Conservation (phyloP, 1,140 invertebrate species). For the Neodiprion virginianus region DNA sequence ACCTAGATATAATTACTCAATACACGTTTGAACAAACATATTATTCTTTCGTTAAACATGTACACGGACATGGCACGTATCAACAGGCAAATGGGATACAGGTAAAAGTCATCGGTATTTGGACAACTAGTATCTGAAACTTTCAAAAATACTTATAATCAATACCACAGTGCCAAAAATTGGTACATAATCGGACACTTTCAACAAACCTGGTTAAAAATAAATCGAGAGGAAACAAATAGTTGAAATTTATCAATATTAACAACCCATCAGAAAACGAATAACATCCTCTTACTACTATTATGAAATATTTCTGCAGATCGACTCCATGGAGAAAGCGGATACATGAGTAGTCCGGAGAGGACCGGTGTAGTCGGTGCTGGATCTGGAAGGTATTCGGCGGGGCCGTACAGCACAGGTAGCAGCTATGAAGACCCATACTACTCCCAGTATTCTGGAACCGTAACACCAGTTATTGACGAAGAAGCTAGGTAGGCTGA, state of each 20-base stretch:
- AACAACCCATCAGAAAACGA: slow-evolving; percentile 20
- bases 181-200: too few relatives aligned
- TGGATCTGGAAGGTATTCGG: slow-evolving; percentile 52
- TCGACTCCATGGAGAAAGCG: slow-evolving; percentile 70
- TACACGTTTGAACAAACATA: not conserved
- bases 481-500: slow-evolving; percentile 81
- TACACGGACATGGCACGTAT: too few relatives aligned
- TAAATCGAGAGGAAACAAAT: not conserved
- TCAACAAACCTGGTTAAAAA: not conserved
- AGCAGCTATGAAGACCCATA: slow-evolving; percentile 84
- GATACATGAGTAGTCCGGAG: slow-evolving; percentile 89
- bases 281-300: not conserved
- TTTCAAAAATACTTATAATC: too few relatives aligned
- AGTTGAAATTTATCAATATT: slow-evolving; percentile 19
- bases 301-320: slow-evolving; percentile 46
- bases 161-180: too few relatives aligned
- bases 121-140: not conserved
- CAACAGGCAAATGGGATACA: too few relatives aligned
- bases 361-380: slow-evolving; percentile 61
- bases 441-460: slow-evolving; percentile 81
- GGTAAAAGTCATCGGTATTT: too few relatives aligned
- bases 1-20: not conserved
- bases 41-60: too few relatives aligned
- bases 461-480: slow-evolving; percentile 88
- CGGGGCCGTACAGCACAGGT: slow-evolving; percentile 62